A percentile compares a stretch with the other conserved stretches of the same genome.
These are phyloP conservation scores for Melanotaenia pygmaea DNA, from an alignment of 2,797 vertebrate genomes.

Conservation along the genomic window DNA sequence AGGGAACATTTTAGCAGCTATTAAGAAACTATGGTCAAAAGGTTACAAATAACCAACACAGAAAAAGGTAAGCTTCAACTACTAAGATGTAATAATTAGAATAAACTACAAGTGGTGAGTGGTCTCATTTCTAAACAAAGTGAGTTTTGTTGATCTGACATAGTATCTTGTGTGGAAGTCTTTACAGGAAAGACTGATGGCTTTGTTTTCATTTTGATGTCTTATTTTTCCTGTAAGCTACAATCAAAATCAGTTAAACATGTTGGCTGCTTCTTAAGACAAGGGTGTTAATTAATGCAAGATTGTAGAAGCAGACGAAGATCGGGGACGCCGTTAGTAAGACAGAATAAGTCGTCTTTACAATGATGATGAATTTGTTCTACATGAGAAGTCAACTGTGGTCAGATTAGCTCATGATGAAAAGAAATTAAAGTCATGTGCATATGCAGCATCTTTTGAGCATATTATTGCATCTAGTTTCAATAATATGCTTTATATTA, in stretches of 20 bases:
- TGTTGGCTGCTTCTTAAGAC: constrained; percentile 75
- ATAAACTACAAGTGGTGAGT: too few species aligned
- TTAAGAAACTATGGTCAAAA: too few species aligned
- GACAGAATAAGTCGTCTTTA: constrained; percentile 16
- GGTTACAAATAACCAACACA: neutral
- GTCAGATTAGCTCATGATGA: neutral
- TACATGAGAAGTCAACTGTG: too few species aligned
- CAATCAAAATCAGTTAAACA: constrained; percentile 78
- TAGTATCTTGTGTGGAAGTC: too few species aligned
- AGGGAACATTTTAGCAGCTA: neutral
- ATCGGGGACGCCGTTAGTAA: neutral
- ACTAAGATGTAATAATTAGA: too few species aligned
- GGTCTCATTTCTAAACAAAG: too few species aligned
- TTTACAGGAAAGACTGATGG: constrained; percentile 11
- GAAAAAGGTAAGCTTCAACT: neutral
- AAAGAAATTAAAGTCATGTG: too few species aligned
- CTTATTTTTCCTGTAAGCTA: constrained; percentile 71
- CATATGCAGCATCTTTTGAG: too few species aligned
- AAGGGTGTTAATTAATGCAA: constrained; percentile 71
- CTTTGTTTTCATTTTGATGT: constrained; percentile 57
- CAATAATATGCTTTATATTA: too few species aligned
- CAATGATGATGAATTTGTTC: neutral
- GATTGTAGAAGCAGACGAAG: constrained; percentile 50
- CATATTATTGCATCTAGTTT: too few species aligned
- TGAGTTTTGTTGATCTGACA: too few species aligned